These are phyloP conservation scores for Astropecten irregularis DNA, from an alignment of 53 echinoderm and acorn worm genomes.

Conservation along the genomic window DNA sequence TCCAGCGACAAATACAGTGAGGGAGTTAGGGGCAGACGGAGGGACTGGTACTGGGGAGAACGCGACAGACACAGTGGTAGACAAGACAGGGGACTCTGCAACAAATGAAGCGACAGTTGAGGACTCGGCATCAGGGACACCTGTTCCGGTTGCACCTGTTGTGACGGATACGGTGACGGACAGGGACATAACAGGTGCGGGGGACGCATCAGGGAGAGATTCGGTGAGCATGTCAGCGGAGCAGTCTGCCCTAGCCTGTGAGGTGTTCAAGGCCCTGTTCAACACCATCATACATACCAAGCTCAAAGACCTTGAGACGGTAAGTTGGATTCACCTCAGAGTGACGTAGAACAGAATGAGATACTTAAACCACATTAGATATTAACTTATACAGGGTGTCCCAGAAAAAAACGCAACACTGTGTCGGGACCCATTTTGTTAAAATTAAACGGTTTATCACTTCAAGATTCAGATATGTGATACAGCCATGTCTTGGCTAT, in stretches of 20 bases:
- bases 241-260: constrained; percentile 80
- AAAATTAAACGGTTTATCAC: too few relatives aligned
- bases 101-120: not conserved
- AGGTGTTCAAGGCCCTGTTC: constrained; percentile 88
- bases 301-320: constrained; percentile 61
- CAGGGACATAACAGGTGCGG: not conserved
- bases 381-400: too few relatives aligned
- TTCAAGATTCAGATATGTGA: too few relatives aligned
- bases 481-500: too few relatives aligned
- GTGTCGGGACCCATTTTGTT: too few relatives aligned
- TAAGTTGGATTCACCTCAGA: constrained; percentile 15
- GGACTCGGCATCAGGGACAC: not conserved
- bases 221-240: constrained; percentile 53
- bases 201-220: constrained; percentile 6
- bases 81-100: too few relatives aligned
- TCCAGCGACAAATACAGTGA: not conserved
- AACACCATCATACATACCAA: constrained; percentile 84
- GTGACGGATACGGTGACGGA: constrained; percentile 15
- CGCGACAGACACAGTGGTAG: not conserved
- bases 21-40: too few relatives aligned
- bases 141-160: not conserved
- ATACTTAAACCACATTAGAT: too few relatives aligned
- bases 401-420: too few relatives aligned
- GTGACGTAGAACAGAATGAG: not conserved
- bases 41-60: not conserved